Conservation (phyloP, 2,113 vertebrate genomes). For the Orientallactaga bullata region DNA sequence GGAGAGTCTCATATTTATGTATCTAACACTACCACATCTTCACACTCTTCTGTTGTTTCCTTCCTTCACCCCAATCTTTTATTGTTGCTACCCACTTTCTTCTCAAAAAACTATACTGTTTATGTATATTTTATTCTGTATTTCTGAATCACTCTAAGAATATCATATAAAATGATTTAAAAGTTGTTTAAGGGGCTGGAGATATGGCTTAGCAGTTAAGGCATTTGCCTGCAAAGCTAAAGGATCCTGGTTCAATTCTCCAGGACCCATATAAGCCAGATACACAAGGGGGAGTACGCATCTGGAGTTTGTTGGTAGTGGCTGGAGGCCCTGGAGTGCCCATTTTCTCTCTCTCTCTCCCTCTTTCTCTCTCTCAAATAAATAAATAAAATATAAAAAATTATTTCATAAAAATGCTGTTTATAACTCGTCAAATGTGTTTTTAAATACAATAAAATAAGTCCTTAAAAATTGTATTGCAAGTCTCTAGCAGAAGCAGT, state of each 20-base stretch:
- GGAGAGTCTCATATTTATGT: accelerated
- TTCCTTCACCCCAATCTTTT: neutral
- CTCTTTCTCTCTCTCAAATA: no score
- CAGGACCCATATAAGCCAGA: no score
- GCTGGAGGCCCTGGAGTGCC: no score
- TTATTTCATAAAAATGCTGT: slow-evolving; percentile 16
- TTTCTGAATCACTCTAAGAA: slow-evolving; percentile 16
- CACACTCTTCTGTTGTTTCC: neutral
- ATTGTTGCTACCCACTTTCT: neutral
- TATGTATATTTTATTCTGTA: neutral
- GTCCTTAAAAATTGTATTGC: slow-evolving; percentile 30
- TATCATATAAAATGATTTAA: slow-evolving; percentile 3
- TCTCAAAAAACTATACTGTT: no score
- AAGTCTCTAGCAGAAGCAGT: neutral
- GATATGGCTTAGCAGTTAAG: no score
- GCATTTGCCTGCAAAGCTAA: no score
- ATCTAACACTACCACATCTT: neutral
- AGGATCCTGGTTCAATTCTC: no score
- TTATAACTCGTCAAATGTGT: slow-evolving; percentile 16
- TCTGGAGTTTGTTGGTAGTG: no score
- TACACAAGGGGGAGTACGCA: no score
- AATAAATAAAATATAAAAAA: no score
- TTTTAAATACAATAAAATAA: slow-evolving; percentile 44
- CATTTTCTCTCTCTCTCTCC: no score
- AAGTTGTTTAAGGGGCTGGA: neutral